phyloP scores from a whole-genome alignment of 2,888 invertebrate species.

The Lepidocyrtoides sp. region DNA sequence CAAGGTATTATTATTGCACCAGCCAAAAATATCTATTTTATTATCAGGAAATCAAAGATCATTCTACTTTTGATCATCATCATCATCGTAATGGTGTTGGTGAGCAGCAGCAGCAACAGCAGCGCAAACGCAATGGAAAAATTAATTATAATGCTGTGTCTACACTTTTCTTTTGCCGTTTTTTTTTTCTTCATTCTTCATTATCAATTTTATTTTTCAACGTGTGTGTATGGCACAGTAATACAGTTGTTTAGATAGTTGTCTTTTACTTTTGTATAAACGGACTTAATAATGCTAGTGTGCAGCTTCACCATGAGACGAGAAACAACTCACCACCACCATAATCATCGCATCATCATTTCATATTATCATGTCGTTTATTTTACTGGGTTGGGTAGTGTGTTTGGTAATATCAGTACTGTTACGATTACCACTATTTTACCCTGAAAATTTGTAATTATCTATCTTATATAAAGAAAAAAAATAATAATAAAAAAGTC shows the following conservation, averaged over 20 bases:
- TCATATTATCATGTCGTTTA: constrained; percentile 7
- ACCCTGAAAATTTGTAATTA: constrained; percentile 21
- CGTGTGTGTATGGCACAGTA: not conserved
- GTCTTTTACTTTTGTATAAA: not conserved
- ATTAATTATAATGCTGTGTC: constrained; percentile 32
- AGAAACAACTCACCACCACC: constrained; percentile 2
- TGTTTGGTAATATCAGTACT: not conserved
- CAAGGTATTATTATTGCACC: not conserved
- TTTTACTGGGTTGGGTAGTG: constrained; percentile 24
- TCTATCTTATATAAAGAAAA: constrained; percentile 5
- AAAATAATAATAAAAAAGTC: constrained; percentile 42
- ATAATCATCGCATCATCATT: not conserved
- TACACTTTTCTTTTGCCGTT: constrained; percentile 23
- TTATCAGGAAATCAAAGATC: constrained; percentile 50
- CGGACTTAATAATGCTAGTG: not conserved
- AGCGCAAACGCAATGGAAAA: not conserved
- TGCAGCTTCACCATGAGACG: not conserved
- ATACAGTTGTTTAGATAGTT: constrained; percentile 7
- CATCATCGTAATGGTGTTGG: not conserved
- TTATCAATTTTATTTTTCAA: not conserved
- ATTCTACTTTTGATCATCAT: constrained; percentile 24
- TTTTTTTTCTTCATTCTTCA: not conserved
- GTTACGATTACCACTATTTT: not conserved
- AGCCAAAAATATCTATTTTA: constrained; percentile 2
- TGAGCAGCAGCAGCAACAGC: not conserved